Evolutionary conservation across 2,113 vertebrate genomes (phyloP).

Genomic region (Maccullochella peelii): DNA sequence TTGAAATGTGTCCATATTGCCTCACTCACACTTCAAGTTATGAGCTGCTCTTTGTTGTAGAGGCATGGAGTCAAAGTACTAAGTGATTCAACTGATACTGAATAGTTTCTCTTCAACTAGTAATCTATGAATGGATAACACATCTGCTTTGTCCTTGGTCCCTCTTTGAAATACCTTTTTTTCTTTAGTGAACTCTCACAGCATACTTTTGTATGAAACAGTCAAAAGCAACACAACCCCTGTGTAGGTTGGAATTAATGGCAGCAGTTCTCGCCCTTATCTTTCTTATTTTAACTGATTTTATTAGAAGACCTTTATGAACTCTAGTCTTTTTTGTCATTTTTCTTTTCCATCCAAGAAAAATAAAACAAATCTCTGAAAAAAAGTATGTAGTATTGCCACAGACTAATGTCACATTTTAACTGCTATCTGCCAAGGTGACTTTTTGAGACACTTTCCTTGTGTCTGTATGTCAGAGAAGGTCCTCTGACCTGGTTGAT

Average conservation of each 20-base stretch:
- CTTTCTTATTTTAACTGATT: conserved; percentile 38
- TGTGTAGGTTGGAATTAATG: conserved; percentile 46
- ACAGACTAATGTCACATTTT: conserved; percentile 54
- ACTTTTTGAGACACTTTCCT: conserved; percentile 68
- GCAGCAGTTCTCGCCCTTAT: conserved; percentile 23
- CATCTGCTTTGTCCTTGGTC: conserved; percentile 50
- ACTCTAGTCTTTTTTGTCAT: conserved; percentile 29
- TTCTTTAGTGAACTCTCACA: conserved; percentile 34
- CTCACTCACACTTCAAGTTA: conserved; percentile 27
- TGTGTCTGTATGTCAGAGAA: conserved; percentile 59
- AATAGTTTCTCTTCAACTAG: conserved; percentile 52
- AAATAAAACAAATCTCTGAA: conserved; percentile 32
- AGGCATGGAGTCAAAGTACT: conserved; percentile 21
- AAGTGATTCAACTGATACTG: conserved; percentile 37
- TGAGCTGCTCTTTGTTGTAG: conserved; percentile 21
- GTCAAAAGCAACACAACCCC: conserved; percentile 26
- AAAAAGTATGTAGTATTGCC: conserved; percentile 12
- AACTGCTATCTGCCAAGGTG: conserved; percentile 76
- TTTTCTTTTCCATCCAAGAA: conserved; percentile 38
- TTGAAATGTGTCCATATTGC: conserved; percentile 29
- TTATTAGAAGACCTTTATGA: conserved; percentile 44
- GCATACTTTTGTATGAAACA: conserved; percentile 30
- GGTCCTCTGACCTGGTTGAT: conserved; percentile 75
- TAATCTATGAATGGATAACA: conserved; percentile 38
- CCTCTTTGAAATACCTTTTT: conserved; percentile 28